phyloP scores from a whole-genome alignment of 2,888 invertebrate genomes.

The Oxystoma pomonae region DNA sequence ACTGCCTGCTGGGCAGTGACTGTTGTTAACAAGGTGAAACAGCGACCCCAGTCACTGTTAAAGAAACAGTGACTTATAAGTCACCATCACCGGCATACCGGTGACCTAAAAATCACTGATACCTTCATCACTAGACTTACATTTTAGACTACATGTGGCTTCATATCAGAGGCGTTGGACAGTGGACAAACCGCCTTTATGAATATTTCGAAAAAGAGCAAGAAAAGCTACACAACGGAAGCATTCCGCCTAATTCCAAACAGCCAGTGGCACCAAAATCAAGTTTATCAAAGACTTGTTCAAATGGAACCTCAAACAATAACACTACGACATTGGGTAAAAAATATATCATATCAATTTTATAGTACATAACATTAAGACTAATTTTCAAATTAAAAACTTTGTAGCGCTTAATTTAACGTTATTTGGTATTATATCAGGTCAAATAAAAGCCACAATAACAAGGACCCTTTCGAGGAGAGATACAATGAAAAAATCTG shows the following conservation, averaged over 20 bases:
- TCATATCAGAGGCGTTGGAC: slow-evolving; percentile 88
- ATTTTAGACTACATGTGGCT: slow-evolving; percentile 88
- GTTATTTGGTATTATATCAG: too few species aligned
- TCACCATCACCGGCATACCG: too few species aligned
- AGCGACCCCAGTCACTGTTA: too few species aligned
- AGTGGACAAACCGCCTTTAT: slow-evolving; percentile 89
- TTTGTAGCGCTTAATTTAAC: too few species aligned
- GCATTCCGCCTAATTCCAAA: slow-evolving; percentile 45
- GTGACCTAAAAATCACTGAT: too few species aligned
- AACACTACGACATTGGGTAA: slow-evolving; percentile 2
- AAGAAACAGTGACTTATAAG: too few species aligned
- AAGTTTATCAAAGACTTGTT: not conserved
- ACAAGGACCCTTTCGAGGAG: slow-evolving; percentile 53
- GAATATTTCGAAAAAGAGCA: slow-evolving; percentile 83
- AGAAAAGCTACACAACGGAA: slow-evolving; percentile 64
- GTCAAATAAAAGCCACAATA: slow-evolving; percentile 45
- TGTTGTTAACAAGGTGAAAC: too few species aligned
- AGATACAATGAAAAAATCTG: slow-evolving; percentile 39
- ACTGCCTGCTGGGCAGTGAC: too few species aligned
- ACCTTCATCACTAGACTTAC: too few species aligned
- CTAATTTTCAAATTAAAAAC: too few species aligned
- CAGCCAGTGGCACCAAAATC: not conserved
- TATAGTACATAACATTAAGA: too few species aligned
- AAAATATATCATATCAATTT: too few species aligned
- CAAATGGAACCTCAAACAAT: not conserved